Base-by-base conservation (phyloP, 1,140 invertebrate genomes). In the Latrodectus geometricus region DNA sequence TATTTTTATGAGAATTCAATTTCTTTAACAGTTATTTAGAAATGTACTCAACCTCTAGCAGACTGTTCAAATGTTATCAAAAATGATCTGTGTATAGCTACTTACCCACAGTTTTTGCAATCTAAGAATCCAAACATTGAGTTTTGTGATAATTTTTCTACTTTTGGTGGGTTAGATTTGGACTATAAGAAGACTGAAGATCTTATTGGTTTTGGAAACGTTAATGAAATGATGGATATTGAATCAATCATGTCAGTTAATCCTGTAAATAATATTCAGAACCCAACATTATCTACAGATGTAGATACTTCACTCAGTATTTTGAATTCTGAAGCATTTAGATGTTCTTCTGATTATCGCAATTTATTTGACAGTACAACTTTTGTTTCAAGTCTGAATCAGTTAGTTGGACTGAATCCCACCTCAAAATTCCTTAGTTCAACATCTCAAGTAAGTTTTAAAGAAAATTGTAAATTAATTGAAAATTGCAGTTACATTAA, bases 201-300 rank as follows among this genome's bases (percentile, higher is more conserved):
- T 17, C 23, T 84, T 8, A 84, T 84, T 66, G 72, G 35, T n/a
- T 68, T 76, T 35, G 50, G 56, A 21, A 56, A 76, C 52, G n/a
- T 48, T 15, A 69, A 65, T 14, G 74, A 77, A 20, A 49, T 86
- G 23, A 48, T 70, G 17, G 83, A 86, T 56, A 70, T 86, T 48
- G 83, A 86, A 70, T 86, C 83, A 11, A 77, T 86, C 50, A 78
- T 86, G 56, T 77, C 83, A 21, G 72, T 61, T 54, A 61, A 61
- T 49, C 73, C 50, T 84, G 81, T 75, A 65, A 78, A 78, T 61
- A 86, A 86, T 72, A 8, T 61, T 61, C 54, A 61, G 54, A 61
- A 61, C 54, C 77, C 83, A 17, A 70, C 77, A 48, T 69, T 86
- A 56, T 77, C 83, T n/a, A 73, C 82, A 69, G 61, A 76, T 68